These are phyloP conservation scores for Notospermus geniculatus DNA, from an alignment of 1,140 invertebrate genomes.

Conservation along the genomic window DNA sequence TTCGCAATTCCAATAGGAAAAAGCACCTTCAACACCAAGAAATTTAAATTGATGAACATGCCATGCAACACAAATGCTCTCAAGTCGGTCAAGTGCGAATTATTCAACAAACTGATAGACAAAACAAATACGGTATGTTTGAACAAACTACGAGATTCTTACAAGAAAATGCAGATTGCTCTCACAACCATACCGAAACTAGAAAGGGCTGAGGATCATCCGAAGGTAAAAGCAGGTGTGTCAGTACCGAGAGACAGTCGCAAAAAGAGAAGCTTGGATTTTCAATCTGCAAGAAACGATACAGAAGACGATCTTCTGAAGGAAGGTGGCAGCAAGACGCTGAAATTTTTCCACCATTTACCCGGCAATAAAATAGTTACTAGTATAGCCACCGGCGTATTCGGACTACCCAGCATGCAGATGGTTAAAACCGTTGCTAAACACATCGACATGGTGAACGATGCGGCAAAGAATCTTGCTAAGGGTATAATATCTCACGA, in stretches of 20 bases:
- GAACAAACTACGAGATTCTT: not conserved
- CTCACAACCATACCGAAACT: not conserved
- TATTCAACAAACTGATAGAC: constrained; percentile 3
- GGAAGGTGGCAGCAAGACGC: not conserved
- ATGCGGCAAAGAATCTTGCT: not conserved
- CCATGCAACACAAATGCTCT: not conserved
- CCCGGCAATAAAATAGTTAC: constrained; percentile 4
- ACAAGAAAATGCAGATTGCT: not conserved
- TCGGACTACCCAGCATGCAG: constrained; percentile 6
- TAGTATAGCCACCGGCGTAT: constrained; percentile 3
- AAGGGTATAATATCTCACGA: not conserved
- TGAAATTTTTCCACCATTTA: not conserved
- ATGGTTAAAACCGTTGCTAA: constrained; percentile 7
- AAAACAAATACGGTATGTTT: not conserved
- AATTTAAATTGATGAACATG: not conserved
- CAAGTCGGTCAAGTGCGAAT: not conserved
- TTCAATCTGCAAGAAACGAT: not conserved
- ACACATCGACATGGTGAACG: not conserved
- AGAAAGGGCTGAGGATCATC: not conserved
- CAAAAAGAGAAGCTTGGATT: not conserved
- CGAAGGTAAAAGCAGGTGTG: not conserved
- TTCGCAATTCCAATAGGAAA: not conserved
- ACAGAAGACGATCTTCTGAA: not conserved
- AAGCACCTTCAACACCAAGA: not conserved
- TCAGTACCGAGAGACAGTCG: not conserved